Base-by-base conservation (phyloP, 1,140 invertebrate genomes). In the Subanguina moxae region DNA sequence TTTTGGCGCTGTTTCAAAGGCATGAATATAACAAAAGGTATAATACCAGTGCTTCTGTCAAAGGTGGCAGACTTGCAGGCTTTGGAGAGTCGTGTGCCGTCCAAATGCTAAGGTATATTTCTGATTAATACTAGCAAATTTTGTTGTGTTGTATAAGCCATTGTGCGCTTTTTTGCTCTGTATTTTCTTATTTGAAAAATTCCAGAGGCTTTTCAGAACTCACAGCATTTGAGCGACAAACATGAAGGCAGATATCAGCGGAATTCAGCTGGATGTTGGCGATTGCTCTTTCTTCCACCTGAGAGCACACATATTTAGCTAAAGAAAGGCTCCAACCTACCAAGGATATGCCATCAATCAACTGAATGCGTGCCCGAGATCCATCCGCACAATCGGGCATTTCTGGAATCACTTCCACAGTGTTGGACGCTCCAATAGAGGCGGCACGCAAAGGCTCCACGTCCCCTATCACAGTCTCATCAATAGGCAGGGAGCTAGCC, bases 281-380 rank as follows among this genome's bases (percentile, higher is more conserved):
- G 11, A 78, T 27, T 13, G 73, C 52, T 42, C 21, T 21, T 17
- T 57, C 42, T 28, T 57, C 73, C 5, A 38, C 32, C 32, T 38
- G 11, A 38, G n/a, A 38, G 11, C 32, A 11, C 11, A 11, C 32
- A 5, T 5, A 38, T 5, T 38, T 5, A 5, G 32, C 32, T 38
- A 11, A 38, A 5, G 32, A 5, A 11, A 38, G 32, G 3, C 32
- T 38, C 11, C 32, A 38, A 38, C 11, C 32, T 5, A 42, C 63
- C 9, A 74, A 11, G 8, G 64, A 56, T n/a, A 74, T 77, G 13
- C 75, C 73, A 45, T 74, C 73, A 23, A 74, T 76, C 25, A 74
- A 42, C 38, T 78, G 73, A 42, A 74, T 32, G 27, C 64, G 42
- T 1, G 72, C 70, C 1, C 42, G 27, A 11, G 62, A 27, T 1